Conservation (phyloP, 2,113 vertebrate genomes). For the Oncorhynchus kisutch region DNA sequence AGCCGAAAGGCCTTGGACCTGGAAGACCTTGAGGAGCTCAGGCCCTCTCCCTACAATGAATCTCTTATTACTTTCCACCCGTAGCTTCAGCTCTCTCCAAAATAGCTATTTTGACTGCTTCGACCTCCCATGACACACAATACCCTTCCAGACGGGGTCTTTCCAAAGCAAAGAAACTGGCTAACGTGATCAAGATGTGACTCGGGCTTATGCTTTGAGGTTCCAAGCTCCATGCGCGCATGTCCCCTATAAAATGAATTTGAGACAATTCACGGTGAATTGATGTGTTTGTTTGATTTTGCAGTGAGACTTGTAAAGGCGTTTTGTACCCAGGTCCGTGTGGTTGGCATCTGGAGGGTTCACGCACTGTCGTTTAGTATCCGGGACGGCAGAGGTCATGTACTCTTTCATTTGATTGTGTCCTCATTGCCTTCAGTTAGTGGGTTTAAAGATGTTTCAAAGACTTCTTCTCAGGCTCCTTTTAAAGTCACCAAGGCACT, state of each 20-base stretch:
- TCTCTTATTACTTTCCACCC: no score
- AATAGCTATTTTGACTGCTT: constrained; percentile 29
- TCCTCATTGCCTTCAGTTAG: no score
- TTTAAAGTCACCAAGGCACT: no score
- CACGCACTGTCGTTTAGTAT: neutral
- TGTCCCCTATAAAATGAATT: constrained; percentile 19
- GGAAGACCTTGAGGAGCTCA: constrained; percentile 11
- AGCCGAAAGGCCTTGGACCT: constrained; percentile 21
- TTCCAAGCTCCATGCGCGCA: neutral
- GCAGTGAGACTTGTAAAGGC: neutral
- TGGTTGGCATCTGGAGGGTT: neutral
- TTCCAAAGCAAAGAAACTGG: constrained; percentile 37
- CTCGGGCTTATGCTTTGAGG: neutral
- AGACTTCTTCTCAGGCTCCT: no score
- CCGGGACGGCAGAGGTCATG: no score
- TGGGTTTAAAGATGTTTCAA: no score
- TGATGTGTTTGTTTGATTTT: constrained; percentile 27
- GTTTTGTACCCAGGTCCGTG: neutral
- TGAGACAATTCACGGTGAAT: constrained; percentile 18
- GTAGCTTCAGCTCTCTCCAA: neutral
- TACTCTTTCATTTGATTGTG: no score
- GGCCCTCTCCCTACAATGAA: no score
- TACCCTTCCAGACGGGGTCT: neutral
- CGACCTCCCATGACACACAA: constrained; percentile 12
- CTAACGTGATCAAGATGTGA: constrained; percentile 45